These are phyloP conservation scores for Sylvicola cinctus DNA, from an alignment of 2,888 invertebrate genomes.

Conservation along the genomic window DNA sequence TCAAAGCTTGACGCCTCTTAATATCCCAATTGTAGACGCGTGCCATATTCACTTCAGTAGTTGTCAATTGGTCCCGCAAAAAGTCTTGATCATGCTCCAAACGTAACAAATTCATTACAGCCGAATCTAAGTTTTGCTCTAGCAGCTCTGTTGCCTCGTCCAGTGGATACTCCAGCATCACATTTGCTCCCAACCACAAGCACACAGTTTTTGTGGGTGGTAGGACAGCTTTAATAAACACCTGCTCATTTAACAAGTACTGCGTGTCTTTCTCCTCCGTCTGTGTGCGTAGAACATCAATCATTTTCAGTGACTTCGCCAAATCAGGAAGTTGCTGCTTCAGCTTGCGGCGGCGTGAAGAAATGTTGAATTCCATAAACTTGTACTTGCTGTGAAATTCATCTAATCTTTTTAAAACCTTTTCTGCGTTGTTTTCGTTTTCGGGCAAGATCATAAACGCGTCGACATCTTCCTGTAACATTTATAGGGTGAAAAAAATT, in stretches of 20 bases:
- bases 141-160: conserved; percentile 76
- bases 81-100: conserved; percentile 89
- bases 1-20: conserved; percentile 64
- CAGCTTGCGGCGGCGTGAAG: conserved; percentile 66
- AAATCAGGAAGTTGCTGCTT: conserved; percentile 89
- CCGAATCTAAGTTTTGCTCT: conserved; percentile 62
- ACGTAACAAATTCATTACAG: conserved; percentile 60
- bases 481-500: conserved; percentile 1
- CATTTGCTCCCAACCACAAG: conserved; percentile 75
- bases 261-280: conserved; percentile 61
- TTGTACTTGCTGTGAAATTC: conserved; percentile 93
- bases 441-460: conserved; percentile 71
- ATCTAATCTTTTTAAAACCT: conserved; percentile 68
- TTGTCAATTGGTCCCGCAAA: conserved; percentile 85
- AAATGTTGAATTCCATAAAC: conserved; percentile 86
- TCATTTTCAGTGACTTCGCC: conserved; percentile 76
- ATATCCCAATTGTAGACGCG: conserved; percentile 97
- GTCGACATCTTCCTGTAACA: conserved; percentile 76
- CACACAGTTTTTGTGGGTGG: conserved; percentile 79
- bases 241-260: conserved; percentile 84
- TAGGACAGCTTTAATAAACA: conserved; percentile 62
- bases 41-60: conserved; percentile 98
- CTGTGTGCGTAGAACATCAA: conserved; percentile 67
- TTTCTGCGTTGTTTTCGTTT: conserved; percentile 64
- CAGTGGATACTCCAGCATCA: conserved; percentile 89